Conservation (phyloP, 1,140 invertebrate species). For the Zaprionus davidi region DNA sequence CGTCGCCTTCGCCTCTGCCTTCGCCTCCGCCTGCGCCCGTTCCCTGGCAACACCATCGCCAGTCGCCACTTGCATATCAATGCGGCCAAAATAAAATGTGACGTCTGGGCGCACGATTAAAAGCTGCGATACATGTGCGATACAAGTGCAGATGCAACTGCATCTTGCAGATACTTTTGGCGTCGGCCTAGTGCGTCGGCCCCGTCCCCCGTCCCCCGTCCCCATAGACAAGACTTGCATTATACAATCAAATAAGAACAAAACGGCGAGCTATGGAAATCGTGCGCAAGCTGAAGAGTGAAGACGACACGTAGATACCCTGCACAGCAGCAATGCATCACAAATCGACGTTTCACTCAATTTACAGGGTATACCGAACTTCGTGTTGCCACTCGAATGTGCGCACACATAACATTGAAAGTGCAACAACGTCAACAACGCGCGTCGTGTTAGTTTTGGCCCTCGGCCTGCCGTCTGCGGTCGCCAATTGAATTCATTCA, state of each 20-base stretch:
- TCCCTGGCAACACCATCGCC: slow-evolving; percentile 33
- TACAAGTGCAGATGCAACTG: slow-evolving; percentile 71
- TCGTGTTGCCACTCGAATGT: background rate
- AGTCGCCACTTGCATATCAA: slow-evolving; percentile 79
- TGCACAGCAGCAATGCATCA: background rate
- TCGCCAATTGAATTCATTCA: slow-evolving; percentile 80
- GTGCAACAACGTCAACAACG: slow-evolving; percentile 48
- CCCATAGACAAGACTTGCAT: slow-evolving; percentile 42
- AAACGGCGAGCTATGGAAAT: slow-evolving; percentile 33
- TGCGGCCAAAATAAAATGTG: slow-evolving; percentile 73
- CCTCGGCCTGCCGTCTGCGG: slow-evolving; percentile 60
- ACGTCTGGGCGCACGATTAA: slow-evolving; percentile 74
- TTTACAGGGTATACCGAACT: slow-evolving; percentile 12
- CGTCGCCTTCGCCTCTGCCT: background rate
- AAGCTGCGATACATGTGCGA: slow-evolving; percentile 51
- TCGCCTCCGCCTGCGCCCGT: background rate
- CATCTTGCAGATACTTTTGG: slow-evolving; percentile 46
- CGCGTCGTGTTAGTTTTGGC: slow-evolving; percentile 66
- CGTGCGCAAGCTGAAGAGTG: background rate
- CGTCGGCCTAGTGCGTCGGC: slow-evolving; percentile 59
- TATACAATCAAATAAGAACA: slow-evolving; percentile 63
- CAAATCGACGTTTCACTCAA: no score
- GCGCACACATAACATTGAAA: slow-evolving; percentile 39
- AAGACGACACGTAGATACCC: background rate
- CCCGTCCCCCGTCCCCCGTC: slow-evolving; percentile 46